phyloP scores from a whole-genome alignment of 2,797 vertebrate genomes.

The Lacerta bilineata region DNA sequence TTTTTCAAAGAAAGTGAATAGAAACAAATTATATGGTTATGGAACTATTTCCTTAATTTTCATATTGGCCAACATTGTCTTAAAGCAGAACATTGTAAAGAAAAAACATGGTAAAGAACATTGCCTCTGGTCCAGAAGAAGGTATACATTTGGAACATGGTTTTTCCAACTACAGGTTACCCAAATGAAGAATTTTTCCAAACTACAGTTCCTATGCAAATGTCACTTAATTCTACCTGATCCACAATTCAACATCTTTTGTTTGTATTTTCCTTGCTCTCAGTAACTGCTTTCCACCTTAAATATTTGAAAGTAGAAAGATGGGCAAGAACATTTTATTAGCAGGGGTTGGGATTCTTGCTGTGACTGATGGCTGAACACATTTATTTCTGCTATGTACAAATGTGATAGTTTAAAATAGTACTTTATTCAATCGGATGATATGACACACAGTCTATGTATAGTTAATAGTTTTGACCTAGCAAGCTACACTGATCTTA shows the following conservation, averaged over 20 bases:
- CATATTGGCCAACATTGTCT: not conserved
- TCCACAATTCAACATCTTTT: not conserved
- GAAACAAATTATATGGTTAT: not conserved
- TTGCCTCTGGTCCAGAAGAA: not conserved
- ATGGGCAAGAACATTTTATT: conserved; percentile 27
- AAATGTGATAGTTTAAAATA: conserved; percentile 77
- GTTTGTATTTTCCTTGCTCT: not conserved
- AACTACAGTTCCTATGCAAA: not conserved
- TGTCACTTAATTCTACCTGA: not conserved
- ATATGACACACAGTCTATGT: conserved; percentile 76
- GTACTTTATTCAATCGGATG: conserved; percentile 72
- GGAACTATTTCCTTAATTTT: not conserved
- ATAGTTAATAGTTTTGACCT: conserved; percentile 71
- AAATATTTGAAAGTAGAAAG: not conserved
- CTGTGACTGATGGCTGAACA: conserved; percentile 9
- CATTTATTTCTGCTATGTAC: conserved; percentile 66
- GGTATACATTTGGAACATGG: not conserved
- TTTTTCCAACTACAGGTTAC: not conserved
- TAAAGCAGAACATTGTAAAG: not conserved
- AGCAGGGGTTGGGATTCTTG: conserved; percentile 31
- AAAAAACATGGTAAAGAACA: too few species aligned
- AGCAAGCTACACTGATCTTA: conserved; percentile 51
- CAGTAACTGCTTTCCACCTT: not conserved
- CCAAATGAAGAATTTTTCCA: not conserved
- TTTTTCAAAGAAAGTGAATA: not conserved